Evolutionary conservation across 1,140 invertebrate species (phyloP).

Genomic region (Zaprionus taronus): DNA sequence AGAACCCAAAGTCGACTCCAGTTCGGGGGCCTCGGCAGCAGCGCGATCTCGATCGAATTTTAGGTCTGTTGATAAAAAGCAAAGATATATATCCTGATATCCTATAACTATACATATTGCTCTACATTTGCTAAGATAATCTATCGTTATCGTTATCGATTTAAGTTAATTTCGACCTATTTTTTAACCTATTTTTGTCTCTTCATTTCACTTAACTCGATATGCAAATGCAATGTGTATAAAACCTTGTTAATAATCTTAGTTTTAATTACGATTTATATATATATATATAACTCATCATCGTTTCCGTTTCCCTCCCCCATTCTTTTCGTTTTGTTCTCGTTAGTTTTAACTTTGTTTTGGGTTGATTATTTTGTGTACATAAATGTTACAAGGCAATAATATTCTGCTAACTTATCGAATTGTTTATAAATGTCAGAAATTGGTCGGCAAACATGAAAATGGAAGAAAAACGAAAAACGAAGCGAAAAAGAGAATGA

Average conservation of each 20-base stretch:
- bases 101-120: conserved; percentile 33
- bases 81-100: conserved; percentile 14
- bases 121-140: conserved; percentile 55
- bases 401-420: conserved; percentile 35
- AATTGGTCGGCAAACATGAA: conserved; percentile 49
- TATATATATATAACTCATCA: conserved; percentile 25
- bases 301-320: conserved; percentile 20
- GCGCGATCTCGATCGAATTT: conserved; percentile 36
- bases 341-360: conserved; percentile 30
- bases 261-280: conserved; percentile 39
- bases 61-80: conserved; percentile 58
- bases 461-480: not conserved
- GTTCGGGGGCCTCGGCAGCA: conserved; percentile 46
- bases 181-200: conserved; percentile 42
- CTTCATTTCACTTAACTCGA: conserved; percentile 25
- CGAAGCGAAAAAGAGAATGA: not conserved
- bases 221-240: conserved; percentile 51
- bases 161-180: conserved; percentile 57
- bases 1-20: conserved; percentile 1
- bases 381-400: conserved; percentile 48
- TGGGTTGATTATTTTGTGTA: conserved; percentile 72
- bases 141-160: conserved; percentile 63
- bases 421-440: conserved; percentile 67
- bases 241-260: conserved; percentile 43
- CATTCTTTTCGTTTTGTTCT: conserved; percentile 41